Base-by-base conservation (phyloP, 1,140 invertebrate genomes). In the Xylocopa sonorina region DNA sequence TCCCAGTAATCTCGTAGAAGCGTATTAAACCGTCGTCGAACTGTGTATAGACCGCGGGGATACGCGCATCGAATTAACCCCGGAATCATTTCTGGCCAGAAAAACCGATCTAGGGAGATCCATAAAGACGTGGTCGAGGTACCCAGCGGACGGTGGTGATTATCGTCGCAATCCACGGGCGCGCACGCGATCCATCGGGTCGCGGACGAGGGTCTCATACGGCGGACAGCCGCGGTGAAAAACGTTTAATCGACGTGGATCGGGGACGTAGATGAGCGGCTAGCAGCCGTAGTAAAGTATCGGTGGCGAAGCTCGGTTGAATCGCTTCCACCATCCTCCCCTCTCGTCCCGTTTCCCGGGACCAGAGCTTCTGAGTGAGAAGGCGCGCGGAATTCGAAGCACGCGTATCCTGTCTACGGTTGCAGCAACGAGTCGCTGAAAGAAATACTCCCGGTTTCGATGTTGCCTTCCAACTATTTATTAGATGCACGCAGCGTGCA, bases 191-290 rank as follows among this genome's bases (percentile, higher is more conserved):
- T 76, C 38, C 34, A 67, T 32, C 50, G 51, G 50, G 48, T 75
- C 73, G 63, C 10, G 57, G 21, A 21, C 32, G 57, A n/a, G 57
- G 32, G n/a, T n/a, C 21, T 21, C 57, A 38, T 38, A 4, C 7
- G 57, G 16, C n/a, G 48, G 48, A 64, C 60, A 76, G 38, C n/a
- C 73, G n/a, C n/a, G 73, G 63, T 77, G 75, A 71, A 77, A 77
- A 77, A 77, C 75, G 43, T 68, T 71, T 77, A 77, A 77, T 77
- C 60, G 75, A 43, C 43, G 63, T 58, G 18, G 69, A 64, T 50
- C 41, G 66, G 34, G 51, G 66, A 69, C 53, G 75, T 48, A 71
- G 75, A 77, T 77, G 75, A 69, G 64, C 50, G 34, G 75, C 46
- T 77, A 50, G 51, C 51, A 71, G 64, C 29, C 55, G 14, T 48